A percentile compares a stretch with the other conserved stretches of the same genome.
phyloP scores from a whole-genome alignment of 2,888 invertebrate species.

The Agriopis leucophaearia region DNA sequence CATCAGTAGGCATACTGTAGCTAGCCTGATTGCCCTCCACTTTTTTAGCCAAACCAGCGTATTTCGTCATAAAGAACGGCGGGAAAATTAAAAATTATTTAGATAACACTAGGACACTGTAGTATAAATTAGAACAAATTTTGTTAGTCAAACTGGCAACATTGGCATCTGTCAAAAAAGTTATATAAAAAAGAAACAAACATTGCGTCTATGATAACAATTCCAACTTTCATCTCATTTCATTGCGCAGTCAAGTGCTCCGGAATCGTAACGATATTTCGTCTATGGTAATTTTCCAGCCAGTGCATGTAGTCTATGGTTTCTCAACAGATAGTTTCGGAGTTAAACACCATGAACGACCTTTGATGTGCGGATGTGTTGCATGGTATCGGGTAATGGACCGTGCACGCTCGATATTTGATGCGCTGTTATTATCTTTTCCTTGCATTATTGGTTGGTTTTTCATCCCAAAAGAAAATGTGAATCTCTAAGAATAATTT shows the following conservation, averaged over 20 bases:
- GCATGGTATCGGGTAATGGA: constrained; percentile 44
- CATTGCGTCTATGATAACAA: constrained; percentile 15
- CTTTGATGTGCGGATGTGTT: constrained; percentile 42
- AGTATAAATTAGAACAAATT: no score
- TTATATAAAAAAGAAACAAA: neutral
- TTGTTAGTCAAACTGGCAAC: no score
- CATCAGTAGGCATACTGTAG: no score
- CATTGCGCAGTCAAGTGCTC: constrained; percentile 52
- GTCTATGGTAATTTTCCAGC: constrained; percentile 57
- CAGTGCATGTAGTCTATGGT: constrained; percentile 50
- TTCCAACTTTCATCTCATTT: constrained; percentile 39
- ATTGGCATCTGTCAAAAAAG: neutral
- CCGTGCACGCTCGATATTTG: constrained; percentile 25
- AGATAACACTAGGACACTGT: no score
- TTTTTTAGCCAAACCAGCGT: no score
- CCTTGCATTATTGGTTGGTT: neutral
- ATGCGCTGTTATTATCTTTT: neutral
- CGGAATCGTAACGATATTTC: constrained; percentile 56
- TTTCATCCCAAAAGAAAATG: no score
- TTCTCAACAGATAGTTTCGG: constrained; percentile 46
- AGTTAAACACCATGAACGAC: constrained; percentile 52
- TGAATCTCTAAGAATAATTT: no score
- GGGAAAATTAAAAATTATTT: no score
- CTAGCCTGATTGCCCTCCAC: no score
- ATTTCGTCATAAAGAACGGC: no score